Base-by-base conservation (phyloP, 2,888 invertebrate species). In the Phyto melanocephala region DNA sequence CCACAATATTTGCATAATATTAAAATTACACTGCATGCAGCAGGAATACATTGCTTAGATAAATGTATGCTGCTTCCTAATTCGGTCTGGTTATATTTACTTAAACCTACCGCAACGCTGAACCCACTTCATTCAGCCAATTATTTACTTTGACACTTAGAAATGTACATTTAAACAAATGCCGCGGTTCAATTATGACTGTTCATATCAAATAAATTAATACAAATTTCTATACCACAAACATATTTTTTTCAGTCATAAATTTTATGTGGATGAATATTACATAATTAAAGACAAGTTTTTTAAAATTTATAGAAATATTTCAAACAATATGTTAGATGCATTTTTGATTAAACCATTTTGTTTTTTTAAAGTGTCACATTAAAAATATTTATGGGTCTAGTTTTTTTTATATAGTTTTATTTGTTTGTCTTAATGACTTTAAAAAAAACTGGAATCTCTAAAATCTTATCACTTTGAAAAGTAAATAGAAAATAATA, bases 321-420 rank as follows among this genome's bases (percentile, higher is more conserved):
- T 37, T 28, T 50, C 22, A 67, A 22, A 35, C 35, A 50, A 33
- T 22, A 17, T 35, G 11, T 52, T 52, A 1, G 45, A 37, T 62
- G 4, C 3, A 13, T 67, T 65, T 35, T 20, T 24, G 13, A 71
- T 67, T 76, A 58, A 62, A 71, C 15, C 40, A 68, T 81, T 63
- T 78, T 78, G 42, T 70, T 70, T 35, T 58, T 47, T 54, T 37
- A 71, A 28, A 28, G 6, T 79, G 75, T 79, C 71, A 67, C 40
- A 76, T 79, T 82, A 71, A 56, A 10, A 24, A 58, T 47, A 82
- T 79, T 81, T 78, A 75, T 78, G 63, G 60, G 54, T 56, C 33
- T 65, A n/a, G 65, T 63, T 75, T 54, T 37, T 28, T n/a, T n/a
- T n/a, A n/a, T n/a, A n/a, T n/a, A n/a, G n/a, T 67, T 15, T 33